Conservation (phyloP, 2,888 invertebrate genomes). For the Scaptodrosophila latifasciaeformis region DNA sequence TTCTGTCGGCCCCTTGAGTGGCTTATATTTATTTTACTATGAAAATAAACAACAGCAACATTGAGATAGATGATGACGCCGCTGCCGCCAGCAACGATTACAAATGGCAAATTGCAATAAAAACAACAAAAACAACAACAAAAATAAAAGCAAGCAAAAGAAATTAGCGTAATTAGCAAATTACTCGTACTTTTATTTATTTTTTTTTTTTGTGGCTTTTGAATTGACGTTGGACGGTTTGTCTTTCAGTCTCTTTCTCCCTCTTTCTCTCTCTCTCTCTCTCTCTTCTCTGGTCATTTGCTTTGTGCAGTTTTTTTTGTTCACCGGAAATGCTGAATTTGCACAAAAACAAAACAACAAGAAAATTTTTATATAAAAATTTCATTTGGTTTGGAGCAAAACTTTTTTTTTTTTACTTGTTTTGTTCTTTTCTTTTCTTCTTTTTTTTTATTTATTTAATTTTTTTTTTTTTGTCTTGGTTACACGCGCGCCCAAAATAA, state of each 20-base stretch:
- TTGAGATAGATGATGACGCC: not conserved
- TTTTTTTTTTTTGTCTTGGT: constrained; percentile 22
- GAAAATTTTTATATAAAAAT: not conserved
- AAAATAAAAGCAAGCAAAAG: constrained; percentile 4
- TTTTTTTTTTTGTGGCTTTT: not conserved
- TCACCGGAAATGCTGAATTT: constrained; percentile 69
- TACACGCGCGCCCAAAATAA: constrained; percentile 62
- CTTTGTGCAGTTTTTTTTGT: constrained; percentile 36
- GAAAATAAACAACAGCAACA: not conserved
- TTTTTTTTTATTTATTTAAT: constrained; percentile 3
- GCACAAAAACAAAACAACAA: constrained; percentile 42
- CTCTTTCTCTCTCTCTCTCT: not conserved
- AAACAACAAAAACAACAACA: constrained; percentile 24
- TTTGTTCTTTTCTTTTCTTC: not conserved
- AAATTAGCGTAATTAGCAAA: not conserved
- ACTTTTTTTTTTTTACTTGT: not conserved
- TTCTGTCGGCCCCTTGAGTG: not conserved
- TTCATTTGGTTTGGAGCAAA: not conserved
- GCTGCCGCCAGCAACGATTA: constrained; percentile 24
- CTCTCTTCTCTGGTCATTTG: constrained; percentile 6
- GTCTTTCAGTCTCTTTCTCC: no score
- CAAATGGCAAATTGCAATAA: constrained; percentile 41
- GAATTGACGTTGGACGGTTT: no score
- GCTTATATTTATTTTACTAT: not conserved
- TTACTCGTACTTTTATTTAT: constrained; percentile 5